phyloP scores from a whole-genome alignment of 2,888 invertebrate species.

The Chrysolina haemoptera region DNA sequence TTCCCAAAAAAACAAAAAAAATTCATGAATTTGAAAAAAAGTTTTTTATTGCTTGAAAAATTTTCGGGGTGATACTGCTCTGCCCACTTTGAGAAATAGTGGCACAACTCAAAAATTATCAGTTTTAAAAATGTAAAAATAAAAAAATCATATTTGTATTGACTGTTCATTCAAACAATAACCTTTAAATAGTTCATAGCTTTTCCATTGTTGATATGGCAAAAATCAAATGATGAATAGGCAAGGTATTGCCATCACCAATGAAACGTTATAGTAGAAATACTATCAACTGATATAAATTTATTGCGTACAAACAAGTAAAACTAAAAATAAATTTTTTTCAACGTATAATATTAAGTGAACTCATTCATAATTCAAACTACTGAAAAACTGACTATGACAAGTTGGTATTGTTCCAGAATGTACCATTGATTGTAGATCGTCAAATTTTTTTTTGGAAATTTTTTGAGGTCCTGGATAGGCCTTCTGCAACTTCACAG shows the following conservation, averaged over 20 bases:
- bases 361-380: too few species aligned
- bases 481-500: too few species aligned
- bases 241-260: constrained; percentile 2
- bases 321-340: too few species aligned
- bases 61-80: constrained; percentile 5
- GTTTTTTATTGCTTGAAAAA: constrained; percentile 1
- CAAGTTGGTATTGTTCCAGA: too few species aligned
- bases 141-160: constrained; percentile 14
- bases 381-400: too few species aligned
- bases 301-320: too few species aligned
- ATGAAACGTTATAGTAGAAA: neutral
- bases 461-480: too few species aligned
- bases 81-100: constrained; percentile 9
- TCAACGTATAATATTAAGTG: too few species aligned
- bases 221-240: neutral
- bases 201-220: neutral
- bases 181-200: neutral
- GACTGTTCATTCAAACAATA: neutral
- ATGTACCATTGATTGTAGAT: too few species aligned
- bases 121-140: neutral
- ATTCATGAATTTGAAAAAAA: neutral
- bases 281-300: too few species aligned
- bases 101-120: constrained; percentile 17
- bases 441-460: too few species aligned
- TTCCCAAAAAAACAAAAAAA: neutral